A percentile compares a stretch with the other conserved stretches of the same genome.
Conservation (phyloP, 2,797 vertebrate genomes). For the Rhyacichthys aspro region DNA sequence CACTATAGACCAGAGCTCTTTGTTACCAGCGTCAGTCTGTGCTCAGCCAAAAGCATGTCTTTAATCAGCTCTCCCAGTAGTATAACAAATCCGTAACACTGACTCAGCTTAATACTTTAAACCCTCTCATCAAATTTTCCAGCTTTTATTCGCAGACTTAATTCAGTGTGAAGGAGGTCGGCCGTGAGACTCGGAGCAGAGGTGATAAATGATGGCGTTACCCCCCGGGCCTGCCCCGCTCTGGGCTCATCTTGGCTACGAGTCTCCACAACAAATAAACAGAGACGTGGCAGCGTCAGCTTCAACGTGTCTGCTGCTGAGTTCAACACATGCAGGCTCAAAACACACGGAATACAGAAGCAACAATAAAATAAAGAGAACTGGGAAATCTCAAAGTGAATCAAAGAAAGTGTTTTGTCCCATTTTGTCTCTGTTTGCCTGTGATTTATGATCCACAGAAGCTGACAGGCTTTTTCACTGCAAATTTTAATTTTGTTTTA, state of each 20-base stretch:
- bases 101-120: slow-evolving; percentile 2
- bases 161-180: not conserved
- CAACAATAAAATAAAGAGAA: not conserved
- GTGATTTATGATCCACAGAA: too few relatives aligned
- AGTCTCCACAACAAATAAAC: slow-evolving; percentile 37
- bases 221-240: not conserved
- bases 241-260: slow-evolving; percentile 14
- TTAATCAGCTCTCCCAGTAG: slow-evolving; percentile 5
- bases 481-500: too few relatives aligned
- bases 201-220: slow-evolving; percentile 19
- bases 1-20: not conserved
- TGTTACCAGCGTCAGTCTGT: not conserved
- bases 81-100: not conserved
- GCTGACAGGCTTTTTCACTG: too few relatives aligned
- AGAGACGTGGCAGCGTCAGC: slow-evolving; percentile 7
- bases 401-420: too few relatives aligned
- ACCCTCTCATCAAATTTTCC: slow-evolving; percentile 15
- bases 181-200: not conserved
- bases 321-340: not conserved
- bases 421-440: too few relatives aligned
- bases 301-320: not conserved
- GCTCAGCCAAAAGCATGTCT: not conserved
- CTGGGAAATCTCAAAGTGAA: too few relatives aligned
- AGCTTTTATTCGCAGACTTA: not conserved
- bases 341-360: not conserved